Conservation (phyloP, 2,888 invertebrate species). For the Lithodes maja region DNA sequence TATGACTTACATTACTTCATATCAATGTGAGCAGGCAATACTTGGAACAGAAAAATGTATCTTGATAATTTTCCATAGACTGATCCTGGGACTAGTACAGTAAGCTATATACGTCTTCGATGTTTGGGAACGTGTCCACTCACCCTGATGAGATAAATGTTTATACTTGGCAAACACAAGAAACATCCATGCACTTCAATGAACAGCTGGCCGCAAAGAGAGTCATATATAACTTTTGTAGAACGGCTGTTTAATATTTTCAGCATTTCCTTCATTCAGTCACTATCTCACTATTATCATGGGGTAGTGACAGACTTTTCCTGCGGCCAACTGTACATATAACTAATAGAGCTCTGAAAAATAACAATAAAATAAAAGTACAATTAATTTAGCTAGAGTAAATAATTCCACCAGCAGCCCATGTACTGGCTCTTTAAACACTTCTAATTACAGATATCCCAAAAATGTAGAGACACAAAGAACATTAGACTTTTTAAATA, state of each 20-base stretch:
- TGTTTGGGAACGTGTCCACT: slow-evolving; percentile 41
- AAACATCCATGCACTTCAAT: slow-evolving; percentile 13
- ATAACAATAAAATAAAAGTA: no score
- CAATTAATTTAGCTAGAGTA: slow-evolving; percentile 14
- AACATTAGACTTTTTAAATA: slow-evolving; percentile 43
- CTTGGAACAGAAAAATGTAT: slow-evolving; percentile 8
- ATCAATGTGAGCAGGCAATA: slow-evolving; percentile 47
- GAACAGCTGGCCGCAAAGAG: not conserved
- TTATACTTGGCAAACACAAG: slow-evolving; percentile 34
- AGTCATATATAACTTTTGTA: no score
- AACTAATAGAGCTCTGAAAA: no score
- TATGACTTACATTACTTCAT: slow-evolving; percentile 51
- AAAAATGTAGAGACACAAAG: slow-evolving; percentile 49
- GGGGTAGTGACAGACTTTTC: no score
- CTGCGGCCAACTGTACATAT: no score
- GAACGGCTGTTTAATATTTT: no score
- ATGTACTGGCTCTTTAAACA: no score
- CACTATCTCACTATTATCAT: no score
- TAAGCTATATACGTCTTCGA: slow-evolving; percentile 39
- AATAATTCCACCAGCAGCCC: not conserved
- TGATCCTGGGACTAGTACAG: slow-evolving; percentile 52
- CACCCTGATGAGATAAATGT: slow-evolving; percentile 36
- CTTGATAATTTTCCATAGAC: slow-evolving; percentile 29
- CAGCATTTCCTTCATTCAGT: no score
- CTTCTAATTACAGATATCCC: no score